Evolutionary conservation across 1,140 invertebrate species (phyloP), one percentile per base, ranked within the genome.

Genomic region (Drosophila leontia): DNA sequence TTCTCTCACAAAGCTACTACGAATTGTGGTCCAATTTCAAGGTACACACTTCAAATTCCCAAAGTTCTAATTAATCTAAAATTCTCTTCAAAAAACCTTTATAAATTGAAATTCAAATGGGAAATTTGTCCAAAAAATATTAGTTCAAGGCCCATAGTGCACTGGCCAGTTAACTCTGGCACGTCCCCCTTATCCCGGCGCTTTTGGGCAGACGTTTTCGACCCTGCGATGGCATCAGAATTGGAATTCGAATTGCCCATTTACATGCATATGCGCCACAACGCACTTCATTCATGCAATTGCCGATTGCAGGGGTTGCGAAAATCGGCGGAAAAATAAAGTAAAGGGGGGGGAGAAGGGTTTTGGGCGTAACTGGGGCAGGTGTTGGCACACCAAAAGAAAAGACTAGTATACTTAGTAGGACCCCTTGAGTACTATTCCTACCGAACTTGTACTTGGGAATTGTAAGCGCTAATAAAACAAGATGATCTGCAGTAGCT

Each of bases 221-320:
- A 50, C 17, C 53, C 45, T 12, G 39, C 72, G 72, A 75, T 61
- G 63, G 78, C 58, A 78, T 82, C 75, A 62, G 65, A 85, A 85
- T 85, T 85, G 77, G 67, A 84, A 84, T 84, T 84, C 69, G 75
- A 85, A 85, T 85, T 85, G 82, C 68, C 78, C 81, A 86, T 86
- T 86, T 86, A 86, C 82, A 86, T 86, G 82, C 82, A 85, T 86
- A 85, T 85, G 82, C 69, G 78, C 64, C 70, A 57, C 75, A 86
- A 86, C 82, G 82, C 82, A 86, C 82, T 86, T 78, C 82, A 83
- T 83, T 83, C 80, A 83, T 76, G 81, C 80, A 83, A 82, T 83
- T 78, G 75, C 75, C 55, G 75, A 57, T 64, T 59, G 45, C 35
- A 15, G 60, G 32, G 32, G 26, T 45, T 39, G 67, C 15, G 60